Evolutionary conservation across 1,140 invertebrate genomes (phyloP).

Genomic region (Rhyzopertha dominica): DNA sequence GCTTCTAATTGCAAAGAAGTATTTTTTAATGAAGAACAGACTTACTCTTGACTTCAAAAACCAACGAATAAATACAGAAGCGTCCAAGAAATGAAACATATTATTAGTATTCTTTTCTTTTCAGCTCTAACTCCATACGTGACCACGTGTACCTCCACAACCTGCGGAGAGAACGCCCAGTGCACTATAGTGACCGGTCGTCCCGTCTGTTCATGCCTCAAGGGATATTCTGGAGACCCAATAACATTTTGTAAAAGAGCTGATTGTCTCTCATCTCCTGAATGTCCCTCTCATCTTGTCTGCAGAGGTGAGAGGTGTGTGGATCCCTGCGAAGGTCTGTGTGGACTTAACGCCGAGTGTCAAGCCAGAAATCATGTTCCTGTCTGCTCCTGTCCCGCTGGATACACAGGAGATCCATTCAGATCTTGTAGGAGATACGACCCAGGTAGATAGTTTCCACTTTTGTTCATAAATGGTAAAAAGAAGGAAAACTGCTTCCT

Average conservation of each 20-base stretch:
- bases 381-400: constrained; percentile 60
- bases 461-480: too few relatives aligned
- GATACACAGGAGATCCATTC: constrained; percentile 60
- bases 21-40: too few relatives aligned
- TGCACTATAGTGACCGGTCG: constrained; percentile 56
- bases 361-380: constrained; percentile 56
- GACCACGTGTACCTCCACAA: constrained; percentile 27
- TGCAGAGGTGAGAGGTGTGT: constrained; percentile 57
- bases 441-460: too few relatives aligned
- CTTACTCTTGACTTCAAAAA: too few relatives aligned
- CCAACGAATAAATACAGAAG: too few relatives aligned
- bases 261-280: constrained; percentile 56
- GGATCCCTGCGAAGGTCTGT: constrained; percentile 55
- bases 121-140: too few relatives aligned
- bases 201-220: constrained; percentile 65
- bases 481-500: too few relatives aligned
- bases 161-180: constrained; percentile 59
- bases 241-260: constrained; percentile 57
- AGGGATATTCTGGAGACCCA: constrained; percentile 68
- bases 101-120: too few relatives aligned
- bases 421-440: constrained; percentile 49
- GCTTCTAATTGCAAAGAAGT: too few relatives aligned
- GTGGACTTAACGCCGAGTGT: constrained; percentile 61
- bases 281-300: constrained; percentile 46
- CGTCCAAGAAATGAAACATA: too few relatives aligned